Evolutionary conservation across 2,888 invertebrate genomes (phyloP), one percentile per base, ranked within the genome.

Genomic region (Colletes collaris): DNA sequence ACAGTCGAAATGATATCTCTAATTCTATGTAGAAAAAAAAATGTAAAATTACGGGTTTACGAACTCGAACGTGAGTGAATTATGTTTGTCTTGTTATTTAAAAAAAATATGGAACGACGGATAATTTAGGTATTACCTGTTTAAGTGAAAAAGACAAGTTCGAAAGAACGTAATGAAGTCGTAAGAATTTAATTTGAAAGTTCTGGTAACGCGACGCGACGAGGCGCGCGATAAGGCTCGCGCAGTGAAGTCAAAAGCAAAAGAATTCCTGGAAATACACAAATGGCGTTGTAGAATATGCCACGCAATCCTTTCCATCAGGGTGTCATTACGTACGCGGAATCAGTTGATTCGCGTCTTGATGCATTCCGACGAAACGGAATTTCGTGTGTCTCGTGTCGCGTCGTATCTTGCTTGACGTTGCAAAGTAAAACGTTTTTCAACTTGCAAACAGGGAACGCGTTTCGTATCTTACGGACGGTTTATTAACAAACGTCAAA

Each of bases 241-340:
- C 73, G 7, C 16, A 44, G 49, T 49, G 27, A 60, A 60, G 49
- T 44, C 13, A 76, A 69, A 70, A 66, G 60, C 55, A n/a, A 55
- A 56, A 37, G 77, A 65, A 60, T 76, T 76, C 77, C 11, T 59
- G 68, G 77, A 78, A 76, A 76, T 50, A 35, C 59, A 53, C 13
- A 37, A 78, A 60, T 60, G 76, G 69, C 77, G 76, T 55, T 64
- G 77, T 76, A 58, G 69, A 76, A 77, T 76, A 67, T 68, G 76
- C 76, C 52, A 76, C 60, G 69, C 69, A 69, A 76, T 76, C 69
- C 77, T 56, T 65, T 62, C 64, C 46, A 65, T 62, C 77, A 59
- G 65, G 55, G 69, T 76, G 69, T 60, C 79, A 55, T 79, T 79
- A 79, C 79, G 68, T 80, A 56, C 72, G 73, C 60, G 79, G 72